A percentile compares a stretch with the other conserved stretches of the same genome.
These are phyloP conservation scores for Thinocorus orbignyianus DNA, from an alignment of 2,113 vertebrate species.

Conservation along the genomic window DNA sequence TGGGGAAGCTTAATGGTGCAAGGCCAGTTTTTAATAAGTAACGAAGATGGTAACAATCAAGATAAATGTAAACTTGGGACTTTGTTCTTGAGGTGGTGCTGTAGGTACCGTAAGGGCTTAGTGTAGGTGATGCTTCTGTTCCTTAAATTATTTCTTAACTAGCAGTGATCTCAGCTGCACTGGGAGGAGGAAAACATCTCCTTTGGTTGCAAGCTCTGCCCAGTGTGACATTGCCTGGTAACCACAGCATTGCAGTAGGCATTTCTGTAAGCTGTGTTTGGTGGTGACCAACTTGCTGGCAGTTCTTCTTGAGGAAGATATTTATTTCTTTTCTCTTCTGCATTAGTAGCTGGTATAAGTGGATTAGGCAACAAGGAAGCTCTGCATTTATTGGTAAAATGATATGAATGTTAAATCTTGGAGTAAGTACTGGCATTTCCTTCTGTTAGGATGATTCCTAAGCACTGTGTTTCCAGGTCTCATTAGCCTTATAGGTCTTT, in stretches of 20 bases:
- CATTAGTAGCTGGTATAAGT: neutral
- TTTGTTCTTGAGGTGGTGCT: neutral
- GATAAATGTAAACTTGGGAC: conserved; percentile 42
- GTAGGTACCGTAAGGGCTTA: neutral
- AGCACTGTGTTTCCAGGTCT: neutral
- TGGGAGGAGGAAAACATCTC: neutral
- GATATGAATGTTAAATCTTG: neutral
- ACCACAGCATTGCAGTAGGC: neutral
- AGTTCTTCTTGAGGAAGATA: neutral
- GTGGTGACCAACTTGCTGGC: neutral
- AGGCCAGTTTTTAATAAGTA: conserved; percentile 67
- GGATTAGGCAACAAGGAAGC: neutral
- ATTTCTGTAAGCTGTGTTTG: neutral
- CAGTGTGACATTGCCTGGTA: neutral
- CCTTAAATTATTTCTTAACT: neutral
- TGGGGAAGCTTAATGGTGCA: conserved; percentile 52
- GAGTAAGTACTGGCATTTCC: neutral
- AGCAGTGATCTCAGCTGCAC: neutral
- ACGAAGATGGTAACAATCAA: conserved; percentile 46
- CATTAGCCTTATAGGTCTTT: neutral
- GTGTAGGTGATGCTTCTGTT: conserved; percentile 34
- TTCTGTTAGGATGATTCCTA: neutral
- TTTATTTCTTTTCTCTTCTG: neutral
- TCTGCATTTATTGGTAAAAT: neutral
- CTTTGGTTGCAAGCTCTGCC: neutral